Conservation (phyloP, 2,888 invertebrate species). For the Polylopha cassiicola region DNA sequence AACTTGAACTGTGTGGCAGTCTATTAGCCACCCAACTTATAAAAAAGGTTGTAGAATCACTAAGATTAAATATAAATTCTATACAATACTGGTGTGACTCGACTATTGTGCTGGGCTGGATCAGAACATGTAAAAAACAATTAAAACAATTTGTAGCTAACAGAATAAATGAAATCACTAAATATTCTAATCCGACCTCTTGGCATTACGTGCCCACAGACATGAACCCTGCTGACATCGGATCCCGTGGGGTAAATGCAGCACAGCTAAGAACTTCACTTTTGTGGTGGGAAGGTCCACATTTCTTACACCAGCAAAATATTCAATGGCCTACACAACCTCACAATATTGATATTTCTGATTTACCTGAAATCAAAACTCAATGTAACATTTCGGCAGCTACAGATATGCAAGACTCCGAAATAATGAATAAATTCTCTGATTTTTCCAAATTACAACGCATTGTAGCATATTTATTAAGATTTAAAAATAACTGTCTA, state of each 20-base stretch:
- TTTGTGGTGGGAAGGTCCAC: conserved; percentile 21
- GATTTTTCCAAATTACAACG: conserved; percentile 12
- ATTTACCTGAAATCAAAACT: conserved; percentile 11
- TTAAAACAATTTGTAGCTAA: conserved; percentile 22
- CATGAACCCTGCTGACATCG: conserved; percentile 18
- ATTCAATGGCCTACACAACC: conserved; percentile 1
- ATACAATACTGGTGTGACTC: conserved; percentile 7
- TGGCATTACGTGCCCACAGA: conserved; percentile 16
- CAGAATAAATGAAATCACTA: conserved; percentile 15
- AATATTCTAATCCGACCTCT: not conserved
- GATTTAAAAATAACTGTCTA: conserved; percentile 13
- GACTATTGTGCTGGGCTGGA: conserved; percentile 3
- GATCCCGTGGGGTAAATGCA: conserved; percentile 17
- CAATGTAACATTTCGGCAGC: not conserved
- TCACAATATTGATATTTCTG: not conserved
- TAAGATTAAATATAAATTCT: not conserved
- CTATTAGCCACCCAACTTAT: not conserved
- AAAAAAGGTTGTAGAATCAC: not conserved
- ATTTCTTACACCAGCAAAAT: conserved; percentile 3
- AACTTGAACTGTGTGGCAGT: not conserved
- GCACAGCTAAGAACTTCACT: conserved; percentile 1
- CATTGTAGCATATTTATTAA: conserved; percentile 7
- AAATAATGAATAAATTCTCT: conserved; percentile 8
- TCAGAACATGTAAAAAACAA: too few relatives aligned
- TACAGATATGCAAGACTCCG: not conserved